Evolutionary conservation across 2,888 invertebrate genomes (phyloP).

Genomic region (Tromatobia lineatoria): DNA sequence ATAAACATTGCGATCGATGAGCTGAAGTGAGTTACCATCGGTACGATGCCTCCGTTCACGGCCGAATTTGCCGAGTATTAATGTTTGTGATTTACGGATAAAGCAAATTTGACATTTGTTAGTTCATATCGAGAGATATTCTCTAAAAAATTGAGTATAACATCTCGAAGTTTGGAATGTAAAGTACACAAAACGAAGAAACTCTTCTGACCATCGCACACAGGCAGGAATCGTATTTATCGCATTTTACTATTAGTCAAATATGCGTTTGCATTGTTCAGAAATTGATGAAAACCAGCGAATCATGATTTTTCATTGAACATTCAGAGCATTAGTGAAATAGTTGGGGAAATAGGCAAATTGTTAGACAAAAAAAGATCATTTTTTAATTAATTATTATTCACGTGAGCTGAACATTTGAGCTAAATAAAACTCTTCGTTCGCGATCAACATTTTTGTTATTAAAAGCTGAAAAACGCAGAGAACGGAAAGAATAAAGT

Average conservation of each 20-base stretch:
- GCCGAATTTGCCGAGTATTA: slow-evolving; percentile 40
- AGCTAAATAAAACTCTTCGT: too few species aligned
- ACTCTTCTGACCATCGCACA: slow-evolving; percentile 20
- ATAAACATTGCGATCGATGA: slow-evolving; percentile 34
- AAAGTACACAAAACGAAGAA: not conserved
- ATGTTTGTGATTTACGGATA: slow-evolving; percentile 39
- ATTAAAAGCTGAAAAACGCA: too few species aligned
- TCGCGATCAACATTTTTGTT: too few species aligned
- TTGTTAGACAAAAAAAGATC: not conserved
- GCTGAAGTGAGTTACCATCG: slow-evolving; percentile 16
- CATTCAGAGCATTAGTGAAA: slow-evolving; percentile 3
- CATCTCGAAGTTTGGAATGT: not conserved
- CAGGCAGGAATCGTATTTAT: slow-evolving; percentile 14
- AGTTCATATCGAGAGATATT: not conserved
- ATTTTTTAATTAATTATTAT: not conserved
- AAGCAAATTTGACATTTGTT: slow-evolving; percentile 7
- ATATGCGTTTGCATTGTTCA: not conserved
- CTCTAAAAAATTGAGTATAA: not conserved
- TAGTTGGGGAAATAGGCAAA: not conserved
- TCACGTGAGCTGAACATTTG: too few species aligned
- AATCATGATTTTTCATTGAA: slow-evolving; percentile 22
- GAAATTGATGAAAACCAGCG: not conserved
- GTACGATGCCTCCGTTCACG: slow-evolving; percentile 15
- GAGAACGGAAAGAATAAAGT: too few species aligned
- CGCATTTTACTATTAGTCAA: slow-evolving; percentile 5